Conservation (phyloP, 2,797 vertebrate genomes). For the Otus scops region DNA sequence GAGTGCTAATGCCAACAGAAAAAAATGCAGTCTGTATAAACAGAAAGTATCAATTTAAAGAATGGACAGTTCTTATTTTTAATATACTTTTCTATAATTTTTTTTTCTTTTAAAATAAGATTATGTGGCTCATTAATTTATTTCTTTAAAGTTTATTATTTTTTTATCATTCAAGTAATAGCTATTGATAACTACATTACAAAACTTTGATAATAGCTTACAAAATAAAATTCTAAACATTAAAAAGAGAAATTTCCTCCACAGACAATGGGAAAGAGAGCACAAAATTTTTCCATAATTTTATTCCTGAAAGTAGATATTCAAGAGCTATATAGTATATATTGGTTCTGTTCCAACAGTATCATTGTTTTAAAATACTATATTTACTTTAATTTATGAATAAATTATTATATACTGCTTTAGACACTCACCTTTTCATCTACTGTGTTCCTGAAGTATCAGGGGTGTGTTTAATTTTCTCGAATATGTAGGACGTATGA, state of each 20-base stretch:
- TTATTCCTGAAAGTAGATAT: not conserved
- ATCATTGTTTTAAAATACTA: not conserved
- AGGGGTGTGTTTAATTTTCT: not conserved
- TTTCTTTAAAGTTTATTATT: not conserved
- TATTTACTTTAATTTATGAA: not conserved
- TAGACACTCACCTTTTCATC: not conserved
- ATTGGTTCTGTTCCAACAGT: not conserved
- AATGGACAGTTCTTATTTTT: not conserved
- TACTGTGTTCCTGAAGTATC: not conserved
- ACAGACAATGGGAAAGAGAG: not conserved
- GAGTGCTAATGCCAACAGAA: not conserved
- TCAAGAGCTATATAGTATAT: not conserved
- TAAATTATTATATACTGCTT: not conserved
- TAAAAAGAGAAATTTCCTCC: not conserved
- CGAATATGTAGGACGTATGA: not conserved
- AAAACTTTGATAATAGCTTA: not conserved
- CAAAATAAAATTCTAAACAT: not conserved
- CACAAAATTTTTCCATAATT: not conserved
- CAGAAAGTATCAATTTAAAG: not conserved
- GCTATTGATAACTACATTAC: not conserved
- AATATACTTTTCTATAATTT: not conserved
- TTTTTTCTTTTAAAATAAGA: not conserved
- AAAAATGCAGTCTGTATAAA: not conserved
- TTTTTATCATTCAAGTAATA: not conserved
- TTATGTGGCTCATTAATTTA: not conserved